Percentiles rank a stretch among this genome's conserved stretches.
These are phyloP conservation scores for Micrastur ruficollis DNA, from an alignment of 2,797 vertebrate genomes.

Conservation along the genomic window DNA sequence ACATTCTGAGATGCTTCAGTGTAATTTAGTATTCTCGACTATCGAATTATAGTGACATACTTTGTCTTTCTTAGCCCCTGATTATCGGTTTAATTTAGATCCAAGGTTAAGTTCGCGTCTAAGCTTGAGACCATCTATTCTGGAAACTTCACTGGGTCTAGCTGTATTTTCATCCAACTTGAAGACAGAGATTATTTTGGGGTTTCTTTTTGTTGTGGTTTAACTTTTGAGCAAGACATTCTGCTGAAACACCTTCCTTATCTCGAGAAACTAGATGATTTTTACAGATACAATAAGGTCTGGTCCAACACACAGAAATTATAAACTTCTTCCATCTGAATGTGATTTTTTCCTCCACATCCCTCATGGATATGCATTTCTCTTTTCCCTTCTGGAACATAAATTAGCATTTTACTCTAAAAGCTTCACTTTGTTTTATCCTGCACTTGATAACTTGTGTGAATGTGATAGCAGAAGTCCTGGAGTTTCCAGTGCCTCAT, in stretches of 20 bases:
- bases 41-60: not conserved
- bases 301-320: not conserved
- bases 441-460: not conserved
- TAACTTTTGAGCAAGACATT: not conserved
- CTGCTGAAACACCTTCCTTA: not conserved
- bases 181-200: not conserved
- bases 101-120: not conserved
- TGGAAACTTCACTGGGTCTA: too few species aligned
- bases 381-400: not conserved
- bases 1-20: not conserved
- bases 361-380: not conserved
- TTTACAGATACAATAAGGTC: not conserved
- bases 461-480: not conserved
- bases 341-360: not conserved
- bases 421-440: not conserved
- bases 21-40: not conserved
- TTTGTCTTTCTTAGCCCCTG: not conserved
- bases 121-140: not conserved
- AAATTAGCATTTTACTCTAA: not conserved
- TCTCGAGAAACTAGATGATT: not conserved
- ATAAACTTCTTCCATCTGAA: not conserved
- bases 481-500: not conserved
- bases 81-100: not conserved
- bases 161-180: not conserved
- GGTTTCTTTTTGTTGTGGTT: too few species aligned